A percentile compares a stretch with the other conserved stretches of the same genome.
Conservation (phyloP, 2,113 vertebrate genomes). For the Sylvia atricapilla region DNA sequence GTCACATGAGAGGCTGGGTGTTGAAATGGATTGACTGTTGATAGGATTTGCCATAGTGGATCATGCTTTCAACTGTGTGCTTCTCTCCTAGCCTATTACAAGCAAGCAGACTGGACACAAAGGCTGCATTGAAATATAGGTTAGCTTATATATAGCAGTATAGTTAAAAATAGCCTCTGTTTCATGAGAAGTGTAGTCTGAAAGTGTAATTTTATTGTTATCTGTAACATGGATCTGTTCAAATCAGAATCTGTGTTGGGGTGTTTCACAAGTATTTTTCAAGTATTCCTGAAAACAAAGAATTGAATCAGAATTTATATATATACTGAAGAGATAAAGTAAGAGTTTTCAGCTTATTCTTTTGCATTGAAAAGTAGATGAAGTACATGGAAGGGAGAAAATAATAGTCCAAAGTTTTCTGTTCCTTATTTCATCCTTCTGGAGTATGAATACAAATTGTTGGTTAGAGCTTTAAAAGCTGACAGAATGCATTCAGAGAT, state of each 20-base stretch:
- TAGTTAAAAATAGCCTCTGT: background rate
- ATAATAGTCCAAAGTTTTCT: background rate
- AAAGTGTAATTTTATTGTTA: background rate
- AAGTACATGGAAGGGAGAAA: background rate
- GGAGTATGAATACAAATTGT: background rate
- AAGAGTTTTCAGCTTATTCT: background rate
- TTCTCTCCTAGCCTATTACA: background rate
- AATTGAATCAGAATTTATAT: background rate
- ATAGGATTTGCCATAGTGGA: slow-evolving; percentile 51
- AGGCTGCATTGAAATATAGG: slow-evolving; percentile 17
- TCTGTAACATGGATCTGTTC: background rate
- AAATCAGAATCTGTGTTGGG: background rate
- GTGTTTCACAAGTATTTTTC: background rate
- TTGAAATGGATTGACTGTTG: slow-evolving; percentile 48
- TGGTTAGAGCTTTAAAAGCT: background rate
- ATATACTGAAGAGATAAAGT: background rate
- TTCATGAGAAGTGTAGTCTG: background rate
- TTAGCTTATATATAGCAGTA: slow-evolving; percentile 7
- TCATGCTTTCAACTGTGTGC: slow-evolving; percentile 1
- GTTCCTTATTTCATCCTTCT: background rate
- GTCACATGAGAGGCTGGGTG: background rate
- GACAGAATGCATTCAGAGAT: background rate
- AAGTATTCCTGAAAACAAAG: background rate
- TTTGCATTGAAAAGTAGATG: background rate
- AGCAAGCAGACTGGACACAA: background rate